Evolutionary conservation across 2,797 vertebrate genomes (phyloP).

Genomic region (Takifugu ocellatus): DNA sequence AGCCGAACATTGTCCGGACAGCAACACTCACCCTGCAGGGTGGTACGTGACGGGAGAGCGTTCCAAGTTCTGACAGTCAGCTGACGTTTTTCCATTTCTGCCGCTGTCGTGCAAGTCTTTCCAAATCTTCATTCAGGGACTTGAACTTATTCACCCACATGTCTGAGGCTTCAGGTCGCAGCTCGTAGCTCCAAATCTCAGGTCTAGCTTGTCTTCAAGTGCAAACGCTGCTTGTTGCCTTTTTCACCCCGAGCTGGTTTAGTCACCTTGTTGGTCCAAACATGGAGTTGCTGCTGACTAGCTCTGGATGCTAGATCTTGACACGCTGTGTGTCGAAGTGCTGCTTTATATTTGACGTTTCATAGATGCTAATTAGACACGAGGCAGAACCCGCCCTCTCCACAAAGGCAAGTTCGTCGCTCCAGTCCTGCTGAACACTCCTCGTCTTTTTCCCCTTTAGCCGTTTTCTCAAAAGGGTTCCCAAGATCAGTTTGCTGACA

Average conservation of each 20-base stretch:
- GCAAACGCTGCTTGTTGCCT: too few relatives aligned
- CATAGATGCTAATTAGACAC: too few relatives aligned
- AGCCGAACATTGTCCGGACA: conserved; percentile 51
- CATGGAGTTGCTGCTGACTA: too few relatives aligned
- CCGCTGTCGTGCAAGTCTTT: conserved; percentile 25
- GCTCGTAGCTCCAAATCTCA: conserved; percentile 33
- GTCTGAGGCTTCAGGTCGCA: conserved; percentile 35
- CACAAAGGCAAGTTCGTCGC: too few relatives aligned
- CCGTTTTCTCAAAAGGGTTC: neutral
- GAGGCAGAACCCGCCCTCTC: too few relatives aligned
- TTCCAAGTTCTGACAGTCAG: conserved; percentile 50
- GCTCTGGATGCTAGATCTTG: too few relatives aligned
- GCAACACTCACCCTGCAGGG: conserved; percentile 52
- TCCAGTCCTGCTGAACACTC: too few relatives aligned
- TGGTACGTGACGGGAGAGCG: conserved; percentile 35
- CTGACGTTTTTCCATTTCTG: conserved; percentile 38
- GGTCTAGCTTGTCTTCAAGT: too few relatives aligned
- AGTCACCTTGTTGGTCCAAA: neutral
- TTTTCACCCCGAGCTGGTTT: neutral
- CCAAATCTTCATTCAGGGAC: conserved; percentile 34
- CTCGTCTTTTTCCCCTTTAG: neutral
- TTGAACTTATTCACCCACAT: conserved; percentile 45
- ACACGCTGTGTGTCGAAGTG: too few relatives aligned
- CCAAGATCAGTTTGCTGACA: too few relatives aligned
- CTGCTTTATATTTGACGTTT: too few relatives aligned